Evolutionary conservation across 2,888 invertebrate genomes (phyloP), one percentile per base, ranked within the genome.

Genomic region (Lasius platythorax): DNA sequence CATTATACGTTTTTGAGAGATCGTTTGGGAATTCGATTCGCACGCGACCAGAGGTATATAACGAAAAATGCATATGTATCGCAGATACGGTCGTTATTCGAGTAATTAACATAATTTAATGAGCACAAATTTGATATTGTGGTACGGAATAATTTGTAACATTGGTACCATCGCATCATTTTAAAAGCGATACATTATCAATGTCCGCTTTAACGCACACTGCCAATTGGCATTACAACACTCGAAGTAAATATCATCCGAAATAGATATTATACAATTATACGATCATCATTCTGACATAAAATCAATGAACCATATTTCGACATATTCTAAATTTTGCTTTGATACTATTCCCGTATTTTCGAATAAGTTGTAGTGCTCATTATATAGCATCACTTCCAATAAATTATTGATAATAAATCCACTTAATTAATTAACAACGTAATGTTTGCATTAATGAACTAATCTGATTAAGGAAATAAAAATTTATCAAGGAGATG

Each of bases 61-160:
- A 23, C 66, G 18, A 75, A 63, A 74, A 84, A 82, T 70, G 43
- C 33, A 46, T 40, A 9, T 30, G 66, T 46, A 43, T 64, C 37
- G 43, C 46, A 61, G 28, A 28, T 18, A 43, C 23, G 40, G 15
- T 28, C 68, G 75, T 82, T 84, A 82, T 81, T 82, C 70, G 75
- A 46, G 53, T 74, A 82, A 84, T 73, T 84, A 82, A 82, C 82
- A 75, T 75, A 72, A 81, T 75, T 84, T 82, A 84, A 84, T 74
- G 84, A 61, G 73, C 67, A 50, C 37, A 61, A 67, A 82, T 82
- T 83, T 79, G 66, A 79, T 83, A 83, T 72, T 56, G 56, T 63
- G 53, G 66, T n/a, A 43, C 46, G 23, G 63, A 72, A 78, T 78
- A 78, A 81, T 83, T 72, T 72, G 79, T 70, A 63, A 64, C 63